phyloP scores from a whole-genome alignment of 2,888 invertebrate genomes.

The Copidosoma aretas region DNA sequence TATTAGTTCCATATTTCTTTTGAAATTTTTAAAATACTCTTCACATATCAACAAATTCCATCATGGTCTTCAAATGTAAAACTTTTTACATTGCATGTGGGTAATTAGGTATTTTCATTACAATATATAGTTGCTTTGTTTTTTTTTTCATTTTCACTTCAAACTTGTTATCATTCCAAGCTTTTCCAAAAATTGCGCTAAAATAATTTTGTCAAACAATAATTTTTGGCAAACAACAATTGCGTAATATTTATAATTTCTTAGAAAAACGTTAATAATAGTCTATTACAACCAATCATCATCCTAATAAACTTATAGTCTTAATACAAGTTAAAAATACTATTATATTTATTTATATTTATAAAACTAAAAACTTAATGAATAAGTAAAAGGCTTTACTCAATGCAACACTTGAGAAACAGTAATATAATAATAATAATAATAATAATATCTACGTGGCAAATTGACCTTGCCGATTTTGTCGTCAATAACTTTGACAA shows the following conservation, averaged over 20 bases:
- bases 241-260: not conserved
- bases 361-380: not conserved
- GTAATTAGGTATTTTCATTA: too few relatives aligned
- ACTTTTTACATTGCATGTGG: too few relatives aligned
- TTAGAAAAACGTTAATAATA: not conserved
- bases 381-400: conserved; percentile 1
- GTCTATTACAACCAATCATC: not conserved
- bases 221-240: not conserved
- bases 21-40: too few relatives aligned
- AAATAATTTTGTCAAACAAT: too few relatives aligned
- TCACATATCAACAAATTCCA: too few relatives aligned
- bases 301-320: not conserved
- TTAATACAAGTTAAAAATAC: not conserved
- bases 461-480: not conserved
- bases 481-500: too few relatives aligned
- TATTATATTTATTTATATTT: not conserved
- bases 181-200: too few relatives aligned
- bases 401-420: not conserved
- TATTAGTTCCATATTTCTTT: not conserved
- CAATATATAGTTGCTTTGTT: too few relatives aligned
- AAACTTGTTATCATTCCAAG: too few relatives aligned
- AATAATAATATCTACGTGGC: not conserved
- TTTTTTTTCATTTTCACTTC: too few relatives aligned
- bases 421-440: not conserved
- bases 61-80: too few relatives aligned